Percentiles rank a stretch among this genome's conserved stretches.
Evolutionary conservation across 2,113 vertebrate species (phyloP).

Genomic region (Carassius gibelio): DNA sequence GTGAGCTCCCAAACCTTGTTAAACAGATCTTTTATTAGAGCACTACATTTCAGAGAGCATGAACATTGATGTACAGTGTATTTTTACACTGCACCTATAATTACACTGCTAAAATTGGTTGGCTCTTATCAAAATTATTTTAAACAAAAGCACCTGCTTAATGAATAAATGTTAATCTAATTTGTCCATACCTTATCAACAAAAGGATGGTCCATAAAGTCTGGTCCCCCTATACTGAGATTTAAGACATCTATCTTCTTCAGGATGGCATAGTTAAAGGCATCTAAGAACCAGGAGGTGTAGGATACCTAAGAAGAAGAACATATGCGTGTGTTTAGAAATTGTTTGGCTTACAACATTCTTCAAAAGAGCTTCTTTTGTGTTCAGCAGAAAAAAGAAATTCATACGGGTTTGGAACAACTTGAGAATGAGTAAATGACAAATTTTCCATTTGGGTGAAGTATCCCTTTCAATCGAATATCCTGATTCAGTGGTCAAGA

Average conservation of each 20-base stretch:
- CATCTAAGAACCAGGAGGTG: constrained; percentile 98
- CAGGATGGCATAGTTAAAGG: constrained; percentile 98
- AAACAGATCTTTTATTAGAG: background rate
- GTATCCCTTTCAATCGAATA: no score
- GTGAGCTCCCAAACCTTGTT: constrained; percentile 96
- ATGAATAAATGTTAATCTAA: background rate
- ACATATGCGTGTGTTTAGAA: no score
- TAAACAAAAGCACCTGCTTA: background rate
- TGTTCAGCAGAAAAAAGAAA: no score
- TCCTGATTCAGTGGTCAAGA: no score
- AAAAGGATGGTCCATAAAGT: constrained; percentile 99
- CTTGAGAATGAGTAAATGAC: no score
- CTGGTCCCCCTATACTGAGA: constrained; percentile 96
- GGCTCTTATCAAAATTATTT: background rate
- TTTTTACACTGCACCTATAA: background rate
- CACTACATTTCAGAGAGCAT: no score
- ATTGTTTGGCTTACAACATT: no score
- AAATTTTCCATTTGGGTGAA: background rate
- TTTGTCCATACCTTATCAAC: constrained; percentile 88
- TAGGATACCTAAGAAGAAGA: constrained; percentile 86
- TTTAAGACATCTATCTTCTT: constrained; percentile 98
- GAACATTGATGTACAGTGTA: background rate
- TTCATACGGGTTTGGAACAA: no score
- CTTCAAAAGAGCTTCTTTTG: no score
- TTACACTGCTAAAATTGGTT: background rate